Evolutionary conservation across 1,140 invertebrate genomes (phyloP).

Genomic region (Lordiphosa clarofinis): DNA sequence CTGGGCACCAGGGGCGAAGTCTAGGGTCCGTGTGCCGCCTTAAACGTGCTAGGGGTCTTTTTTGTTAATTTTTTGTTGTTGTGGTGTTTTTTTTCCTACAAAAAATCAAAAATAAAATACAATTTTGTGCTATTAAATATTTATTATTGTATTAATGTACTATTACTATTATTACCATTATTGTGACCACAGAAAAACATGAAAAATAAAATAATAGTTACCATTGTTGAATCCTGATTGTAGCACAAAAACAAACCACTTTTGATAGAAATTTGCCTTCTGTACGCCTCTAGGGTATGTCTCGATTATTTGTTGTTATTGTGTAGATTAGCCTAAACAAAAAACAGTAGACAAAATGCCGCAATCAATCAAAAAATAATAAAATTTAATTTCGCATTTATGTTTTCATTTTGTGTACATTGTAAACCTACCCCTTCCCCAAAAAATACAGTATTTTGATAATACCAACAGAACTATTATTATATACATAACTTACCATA

Average conservation of each 20-base stretch:
- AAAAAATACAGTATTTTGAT: slow-evolving; percentile 48
- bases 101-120: slow-evolving; percentile 23
- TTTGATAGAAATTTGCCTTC: slow-evolving; percentile 37
- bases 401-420: slow-evolving; percentile 14
- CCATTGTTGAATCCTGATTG: slow-evolving; percentile 60
- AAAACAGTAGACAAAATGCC: too few relatives aligned
- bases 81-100: too few relatives aligned
- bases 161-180: slow-evolving; percentile 27
- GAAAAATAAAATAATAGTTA: slow-evolving; percentile 36
- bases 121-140: slow-evolving; percentile 48
- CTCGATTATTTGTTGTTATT: too few relatives aligned
- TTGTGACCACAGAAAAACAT: slow-evolving; percentile 40
- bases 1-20: too few relatives aligned
- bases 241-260: slow-evolving; percentile 10
- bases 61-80: too few relatives aligned
- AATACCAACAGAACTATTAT: slow-evolving; percentile 18
- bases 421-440: background rate
- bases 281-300: slow-evolving; percentile 9
- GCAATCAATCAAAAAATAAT: slow-evolving; percentile 19
- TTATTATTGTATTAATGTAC: slow-evolving; percentile 31
- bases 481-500: slow-evolving; percentile 39
- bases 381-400: slow-evolving; percentile 11
- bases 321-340: too few relatives aligned
- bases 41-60: too few relatives aligned
- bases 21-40: too few relatives aligned